phyloP scores from a whole-genome alignment of 2,797 vertebrate species.

The Clarias fuscus region DNA sequence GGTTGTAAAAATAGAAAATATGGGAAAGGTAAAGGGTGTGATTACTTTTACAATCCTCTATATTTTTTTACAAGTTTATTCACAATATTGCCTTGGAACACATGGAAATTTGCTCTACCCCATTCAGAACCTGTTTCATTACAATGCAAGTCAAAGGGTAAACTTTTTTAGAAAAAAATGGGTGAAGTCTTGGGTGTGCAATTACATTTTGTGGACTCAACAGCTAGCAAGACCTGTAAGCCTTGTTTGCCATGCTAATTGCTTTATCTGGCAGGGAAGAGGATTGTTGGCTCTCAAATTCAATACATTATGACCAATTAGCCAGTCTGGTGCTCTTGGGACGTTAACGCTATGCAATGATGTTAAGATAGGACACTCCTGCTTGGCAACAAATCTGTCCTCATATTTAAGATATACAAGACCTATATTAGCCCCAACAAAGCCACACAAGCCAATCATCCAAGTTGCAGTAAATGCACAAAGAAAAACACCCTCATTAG shows the following conservation, averaged over 20 bases:
- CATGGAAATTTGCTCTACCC: not conserved
- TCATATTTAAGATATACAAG: slow-evolving; percentile 26
- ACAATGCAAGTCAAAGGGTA: not conserved
- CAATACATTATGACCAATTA: slow-evolving; percentile 80
- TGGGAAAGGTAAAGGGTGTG: not conserved
- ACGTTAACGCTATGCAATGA: not conserved
- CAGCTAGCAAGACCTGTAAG: slow-evolving; percentile 61
- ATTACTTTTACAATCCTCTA: not conserved
- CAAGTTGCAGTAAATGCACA: slow-evolving; percentile 43
- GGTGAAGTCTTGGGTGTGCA: not conserved
- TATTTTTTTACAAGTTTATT: not conserved
- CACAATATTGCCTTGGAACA: not conserved
- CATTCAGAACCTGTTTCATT: not conserved
- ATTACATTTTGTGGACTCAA: not conserved
- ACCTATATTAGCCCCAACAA: slow-evolving; percentile 46
- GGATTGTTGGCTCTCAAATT: slow-evolving; percentile 70
- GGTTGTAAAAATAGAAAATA: not conserved
- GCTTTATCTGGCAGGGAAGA: slow-evolving; percentile 71
- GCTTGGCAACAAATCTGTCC: slow-evolving; percentile 32
- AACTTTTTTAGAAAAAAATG: not conserved
- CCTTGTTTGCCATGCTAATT: slow-evolving; percentile 72
- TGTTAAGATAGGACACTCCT: slow-evolving; percentile 18
- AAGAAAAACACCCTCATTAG: slow-evolving; percentile 56
- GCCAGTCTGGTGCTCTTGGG: slow-evolving; percentile 56
- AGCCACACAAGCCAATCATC: slow-evolving; percentile 38